Conservation (phyloP, 2,888 invertebrate genomes). For the Cephus rjabovi region DNA sequence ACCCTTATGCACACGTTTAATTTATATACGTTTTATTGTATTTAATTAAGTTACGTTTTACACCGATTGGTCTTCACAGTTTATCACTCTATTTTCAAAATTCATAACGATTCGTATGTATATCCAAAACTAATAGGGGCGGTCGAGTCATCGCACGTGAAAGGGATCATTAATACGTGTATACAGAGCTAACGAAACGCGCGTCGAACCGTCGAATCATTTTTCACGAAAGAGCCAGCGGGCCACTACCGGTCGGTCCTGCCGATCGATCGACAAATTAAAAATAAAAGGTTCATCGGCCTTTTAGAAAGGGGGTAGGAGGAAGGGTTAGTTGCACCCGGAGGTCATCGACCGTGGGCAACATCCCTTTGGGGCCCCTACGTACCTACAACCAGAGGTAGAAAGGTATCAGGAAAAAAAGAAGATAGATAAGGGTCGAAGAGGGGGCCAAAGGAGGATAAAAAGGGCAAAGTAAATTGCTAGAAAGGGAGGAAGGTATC, state of each 20-base stretch:
- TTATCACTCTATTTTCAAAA: not conserved
- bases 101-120: not conserved
- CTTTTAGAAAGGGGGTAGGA: constrained; percentile 17
- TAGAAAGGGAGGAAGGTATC: constrained; percentile 30
- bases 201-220: not conserved
- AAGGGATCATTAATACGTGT: not conserved
- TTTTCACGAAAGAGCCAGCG: not conserved
- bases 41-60: not conserved
- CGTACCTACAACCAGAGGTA: not conserved
- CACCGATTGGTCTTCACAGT: not conserved
- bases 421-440: constrained; percentile 13
- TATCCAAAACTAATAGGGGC: not conserved
- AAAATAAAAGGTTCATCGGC: constrained; percentile 52
- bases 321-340: constrained; percentile 15
- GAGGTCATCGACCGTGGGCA: constrained; percentile 45
- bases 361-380: constrained; percentile 32
- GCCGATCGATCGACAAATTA: constrained; percentile 31
- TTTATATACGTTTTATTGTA: not conserved
- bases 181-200: not conserved
- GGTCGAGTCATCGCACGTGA: not conserved
- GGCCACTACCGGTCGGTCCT: not conserved
- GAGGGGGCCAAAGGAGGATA: not conserved
- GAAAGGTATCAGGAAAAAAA: constrained; percentile 25
- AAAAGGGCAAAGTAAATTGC: not conserved
- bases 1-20: not conserved